These are phyloP conservation scores for Daboia siamensis DNA, from an alignment of 2,113 vertebrate species.

Conservation along the genomic window DNA sequence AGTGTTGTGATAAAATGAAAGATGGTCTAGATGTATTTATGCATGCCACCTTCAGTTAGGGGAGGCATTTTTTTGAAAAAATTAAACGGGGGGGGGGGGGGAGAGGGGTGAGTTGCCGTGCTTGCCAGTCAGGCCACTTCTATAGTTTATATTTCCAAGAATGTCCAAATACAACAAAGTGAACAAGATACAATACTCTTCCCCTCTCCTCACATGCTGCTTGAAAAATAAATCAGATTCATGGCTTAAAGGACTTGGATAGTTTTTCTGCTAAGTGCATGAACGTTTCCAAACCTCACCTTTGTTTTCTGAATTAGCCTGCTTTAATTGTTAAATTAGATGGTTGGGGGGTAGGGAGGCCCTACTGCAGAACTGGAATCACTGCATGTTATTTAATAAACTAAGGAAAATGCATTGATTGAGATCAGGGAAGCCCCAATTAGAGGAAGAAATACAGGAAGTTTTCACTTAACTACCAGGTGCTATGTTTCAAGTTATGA, in stretches of 20 bases:
- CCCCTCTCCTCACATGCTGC: neutral
- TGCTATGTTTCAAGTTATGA: neutral
- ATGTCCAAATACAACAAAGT: neutral
- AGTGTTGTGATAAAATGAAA: neutral
- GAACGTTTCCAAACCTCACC: neutral
- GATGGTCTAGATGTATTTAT: neutral
- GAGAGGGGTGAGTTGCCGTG: neutral
- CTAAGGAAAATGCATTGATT: neutral
- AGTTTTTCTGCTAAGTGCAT: neutral
- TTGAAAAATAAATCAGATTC: neutral
- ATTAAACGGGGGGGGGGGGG: too few relatives aligned
- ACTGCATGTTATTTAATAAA: neutral
- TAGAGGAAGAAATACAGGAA: neutral
- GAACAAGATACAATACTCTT: neutral
- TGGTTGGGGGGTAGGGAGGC: neutral
- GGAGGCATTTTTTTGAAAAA: neutral
- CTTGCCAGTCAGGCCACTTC: neutral
- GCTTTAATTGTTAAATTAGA: neutral
- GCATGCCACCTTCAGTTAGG: neutral
- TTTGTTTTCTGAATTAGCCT: neutral
- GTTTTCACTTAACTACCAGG: neutral
- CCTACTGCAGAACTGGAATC: neutral
- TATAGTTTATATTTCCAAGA: neutral
- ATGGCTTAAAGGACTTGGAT: neutral
- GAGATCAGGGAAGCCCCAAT: neutral